Evolutionary conservation across 2,113 vertebrate genomes (phyloP).

Genomic region (Naja naja): DNA sequence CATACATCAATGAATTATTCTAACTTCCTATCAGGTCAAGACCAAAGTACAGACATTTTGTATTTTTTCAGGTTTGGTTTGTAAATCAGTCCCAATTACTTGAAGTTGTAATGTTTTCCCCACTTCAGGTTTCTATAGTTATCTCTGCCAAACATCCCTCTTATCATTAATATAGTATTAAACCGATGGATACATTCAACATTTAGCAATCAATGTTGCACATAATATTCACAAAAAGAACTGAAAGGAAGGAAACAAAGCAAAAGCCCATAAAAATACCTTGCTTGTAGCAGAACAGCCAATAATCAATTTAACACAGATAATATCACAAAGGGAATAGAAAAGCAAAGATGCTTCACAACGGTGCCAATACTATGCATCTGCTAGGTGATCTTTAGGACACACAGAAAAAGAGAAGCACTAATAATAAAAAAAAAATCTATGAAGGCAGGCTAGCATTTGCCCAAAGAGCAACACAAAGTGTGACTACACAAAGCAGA

Average conservation of each 20-base stretch:
- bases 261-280: background rate
- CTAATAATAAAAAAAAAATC: background rate
- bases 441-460: constrained; percentile 28
- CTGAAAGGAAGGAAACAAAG: background rate
- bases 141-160: background rate
- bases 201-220: background rate
- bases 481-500: constrained; percentile 51
- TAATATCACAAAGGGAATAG: constrained; percentile 7
- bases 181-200: background rate
- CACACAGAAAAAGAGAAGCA: background rate
- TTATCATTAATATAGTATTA: background rate
- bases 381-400: background rate
- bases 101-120: background rate
- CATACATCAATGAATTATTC: background rate
- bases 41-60: background rate
- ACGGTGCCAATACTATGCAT: background rate
- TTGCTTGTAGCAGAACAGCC: background rate
- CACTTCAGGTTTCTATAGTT: background rate
- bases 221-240: background rate
- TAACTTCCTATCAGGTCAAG: background rate
- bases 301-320: constrained; percentile 17
- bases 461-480: constrained; percentile 50
- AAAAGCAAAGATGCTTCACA: background rate
- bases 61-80: background rate
- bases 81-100: background rate